Base-by-base conservation (phyloP, 2,797 vertebrate species). In the Alcedo quadribrachys region DNA sequence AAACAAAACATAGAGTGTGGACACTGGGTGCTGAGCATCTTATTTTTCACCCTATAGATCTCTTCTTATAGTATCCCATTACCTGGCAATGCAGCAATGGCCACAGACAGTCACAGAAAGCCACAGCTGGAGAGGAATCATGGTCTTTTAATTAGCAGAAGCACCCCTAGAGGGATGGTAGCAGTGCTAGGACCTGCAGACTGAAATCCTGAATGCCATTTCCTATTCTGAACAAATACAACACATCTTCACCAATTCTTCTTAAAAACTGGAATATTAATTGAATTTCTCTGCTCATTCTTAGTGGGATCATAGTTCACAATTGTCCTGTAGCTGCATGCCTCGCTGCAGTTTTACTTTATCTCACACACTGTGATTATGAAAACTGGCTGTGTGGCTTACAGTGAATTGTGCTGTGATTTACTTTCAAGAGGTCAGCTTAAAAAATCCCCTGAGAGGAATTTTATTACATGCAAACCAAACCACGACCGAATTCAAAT, bases 361-460 rank as follows among this genome's bases (percentile, higher is more conserved):
- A 61, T 89, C 81, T 85, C 76, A 24, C 70, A 67, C 30, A 8
- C 68, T 60, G 37, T 62, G 87, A 90, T 95, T 93, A 87, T 90
- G 69, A 28, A 90, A 87, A 89, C 90, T 83, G 81, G n/a, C 79
- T 77, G 50, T 28, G 68, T 82, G 63, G 50, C 1, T 0, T 51
- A 80, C 28, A 43, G 68, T 68, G 92, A 90, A 77, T 77, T 71
- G 46, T 2, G 22, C 81, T 75, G 57, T 78, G 79, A 92, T 85
- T 85, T 94, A 43, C 66, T 85, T 78, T 71, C 73, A 93, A 83
- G 92, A 94, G 94, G 87, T 92, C 84, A 94, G 79, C 68, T 75
- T 74, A 74, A 93, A 86, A 93, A 76, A 46, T 12, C 66, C 77
- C 81, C 84, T 48, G 76, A 89, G 92, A 94, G 58, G 81, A 92